Base-by-base conservation (phyloP, 2,888 invertebrate species). In the Clanis bilineata region DNA sequence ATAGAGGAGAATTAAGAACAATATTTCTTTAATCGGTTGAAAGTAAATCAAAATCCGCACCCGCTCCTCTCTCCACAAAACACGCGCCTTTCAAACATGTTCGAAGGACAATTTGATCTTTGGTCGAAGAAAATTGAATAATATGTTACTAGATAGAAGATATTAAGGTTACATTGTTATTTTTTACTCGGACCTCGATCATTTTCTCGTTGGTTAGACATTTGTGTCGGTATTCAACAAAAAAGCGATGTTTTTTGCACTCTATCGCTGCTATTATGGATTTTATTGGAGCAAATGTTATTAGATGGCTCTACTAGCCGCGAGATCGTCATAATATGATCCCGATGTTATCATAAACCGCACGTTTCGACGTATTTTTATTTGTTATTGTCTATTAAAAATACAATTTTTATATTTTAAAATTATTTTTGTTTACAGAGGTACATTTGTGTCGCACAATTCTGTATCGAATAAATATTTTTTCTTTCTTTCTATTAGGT, bases 91-190 rank as follows among this genome's bases (percentile, higher is more conserved):
- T 47, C 15, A 38, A 38, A 47, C 21, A 47, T 56, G 38, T 38
- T 62, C 61, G 56, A 56, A 56, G 60, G 61, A 67, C 67, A 68
- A 74, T 79, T 77, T 76, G 75, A 77, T 76, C 77, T 79, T 73
- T 70, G 69, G 72, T 65, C 63, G 62, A 57, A 57, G 66, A 64
- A 72, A 75, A 77, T 77, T 77, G 74, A 80, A 76, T 76, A 71
- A 74, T 70, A 72, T 73, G 65, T 65, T 51, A 55, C 43, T 39
- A 45, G 55, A 65, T 57, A 62, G 62, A 44, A 15, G 57, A 71
- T 67, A 70, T 74, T 69, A 71, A 66, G 61, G 66, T 68, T 67
- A 58, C 70, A 70, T 72, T 66, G 72, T 70, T 67, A 71, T 72
- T 75, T 77, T 75, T 73, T 72, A 71, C 72, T 71, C 63, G 67